Conservation (phyloP, 1,140 invertebrate genomes). For the Heterodera schachtii region DNA sequence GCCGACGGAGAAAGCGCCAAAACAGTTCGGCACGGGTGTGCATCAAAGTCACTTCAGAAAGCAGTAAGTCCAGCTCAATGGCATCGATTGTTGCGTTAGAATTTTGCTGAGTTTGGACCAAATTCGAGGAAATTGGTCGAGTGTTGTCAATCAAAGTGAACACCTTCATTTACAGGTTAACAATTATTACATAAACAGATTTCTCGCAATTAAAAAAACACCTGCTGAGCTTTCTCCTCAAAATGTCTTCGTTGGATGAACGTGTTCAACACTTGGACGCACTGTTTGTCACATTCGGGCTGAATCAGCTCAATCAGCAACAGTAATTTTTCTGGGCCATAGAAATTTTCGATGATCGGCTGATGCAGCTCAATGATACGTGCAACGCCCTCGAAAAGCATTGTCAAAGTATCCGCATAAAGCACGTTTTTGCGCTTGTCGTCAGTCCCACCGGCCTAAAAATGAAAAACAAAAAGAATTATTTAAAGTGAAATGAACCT, state of each 20-base stretch:
- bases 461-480: conserved; percentile 18
- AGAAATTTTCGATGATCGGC: conserved; percentile 88
- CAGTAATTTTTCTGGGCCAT: conserved; percentile 71
- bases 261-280: conserved; percentile 74
- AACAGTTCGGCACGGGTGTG: conserved; percentile 88
- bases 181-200: neutral
- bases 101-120: neutral
- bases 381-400: conserved; percentile 86
- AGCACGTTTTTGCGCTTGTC: conserved; percentile 78
- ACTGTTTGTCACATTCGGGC: conserved; percentile 82
- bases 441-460: conserved; percentile 67
- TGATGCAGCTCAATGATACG: conserved; percentile 85
- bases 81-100: conserved; percentile 72
- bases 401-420: conserved; percentile 80
- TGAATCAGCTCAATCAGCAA: conserved; percentile 67
- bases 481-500: conserved; percentile 19
- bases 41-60: conserved; percentile 87
- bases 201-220: neutral
- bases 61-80: conserved; percentile 82
- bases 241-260: conserved; percentile 75
- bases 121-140: neutral
- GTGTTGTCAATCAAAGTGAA: neutral
- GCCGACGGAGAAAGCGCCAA: conserved; percentile 80
- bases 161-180: conserved; percentile 10
- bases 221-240: conserved; percentile 47